These are phyloP conservation scores for Cebus imitator DNA, from an alignment of 2,113 vertebrate genomes.

Conservation along the genomic window DNA sequence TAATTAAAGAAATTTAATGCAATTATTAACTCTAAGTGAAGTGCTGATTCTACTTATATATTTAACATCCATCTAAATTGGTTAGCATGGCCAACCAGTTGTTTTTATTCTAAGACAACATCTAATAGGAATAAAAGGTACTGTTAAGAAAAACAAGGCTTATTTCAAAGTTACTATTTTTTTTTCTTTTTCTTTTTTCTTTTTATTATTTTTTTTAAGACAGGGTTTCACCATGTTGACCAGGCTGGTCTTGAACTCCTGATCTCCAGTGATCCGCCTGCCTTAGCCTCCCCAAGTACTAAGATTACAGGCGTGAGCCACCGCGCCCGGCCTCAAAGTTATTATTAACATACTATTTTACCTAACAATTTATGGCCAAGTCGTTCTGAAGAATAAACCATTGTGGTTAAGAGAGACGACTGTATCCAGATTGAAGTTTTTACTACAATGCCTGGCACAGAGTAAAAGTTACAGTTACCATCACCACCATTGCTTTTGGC, in stretches of 20 bases:
- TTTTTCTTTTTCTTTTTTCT: neutral
- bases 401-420: neutral
- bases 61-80: neutral
- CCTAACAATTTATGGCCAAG: neutral
- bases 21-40: neutral
- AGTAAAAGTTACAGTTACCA: neutral
- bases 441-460: neutral
- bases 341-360: neutral
- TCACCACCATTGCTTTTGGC: neutral
- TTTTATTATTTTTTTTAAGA: neutral
- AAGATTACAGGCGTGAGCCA: too few relatives aligned
- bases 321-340: too few relatives aligned
- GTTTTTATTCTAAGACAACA: neutral
- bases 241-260: too few relatives aligned
- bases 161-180: neutral
- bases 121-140: neutral
- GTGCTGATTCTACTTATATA: neutral
- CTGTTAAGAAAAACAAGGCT: neutral
- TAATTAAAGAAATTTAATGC: neutral
- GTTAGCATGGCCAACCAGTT: neutral
- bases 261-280: too few relatives aligned
- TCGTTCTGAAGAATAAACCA: neutral
- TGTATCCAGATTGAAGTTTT: neutral
- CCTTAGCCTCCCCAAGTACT: too few relatives aligned
- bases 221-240: too few relatives aligned